A percentile compares a stretch with the other conserved stretches of the same genome.
phyloP scores from a whole-genome alignment of 2,888 invertebrate species.

The Eristalinus sepulchralis region DNA sequence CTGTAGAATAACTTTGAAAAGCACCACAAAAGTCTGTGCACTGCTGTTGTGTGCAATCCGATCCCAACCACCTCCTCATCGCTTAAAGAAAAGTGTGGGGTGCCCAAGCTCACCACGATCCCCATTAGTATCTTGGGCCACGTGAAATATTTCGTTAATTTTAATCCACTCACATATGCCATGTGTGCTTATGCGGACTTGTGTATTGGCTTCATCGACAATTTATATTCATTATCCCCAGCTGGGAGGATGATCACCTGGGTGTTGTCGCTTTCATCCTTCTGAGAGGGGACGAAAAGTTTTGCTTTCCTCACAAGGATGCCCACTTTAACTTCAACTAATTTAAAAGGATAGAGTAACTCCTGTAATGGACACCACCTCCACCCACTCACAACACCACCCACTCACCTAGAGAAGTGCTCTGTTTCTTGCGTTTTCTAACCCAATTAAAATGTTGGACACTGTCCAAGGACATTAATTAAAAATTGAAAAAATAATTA shows the following conservation, averaged over 20 bases:
- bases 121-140: slow-evolving; percentile 33
- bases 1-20: slow-evolving; percentile 38
- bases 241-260: not conserved
- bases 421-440: slow-evolving; percentile 41
- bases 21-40: slow-evolving; percentile 38
- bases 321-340: slow-evolving; percentile 6
- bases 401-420: not conserved
- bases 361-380: not conserved
- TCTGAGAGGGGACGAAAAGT: not conserved
- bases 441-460: slow-evolving; percentile 65
- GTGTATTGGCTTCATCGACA: slow-evolving; percentile 16
- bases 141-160: slow-evolving; percentile 56
- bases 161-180: slow-evolving; percentile 35
- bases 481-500: slow-evolving; percentile 64
- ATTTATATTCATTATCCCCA: slow-evolving; percentile 38
- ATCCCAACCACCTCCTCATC: no score
- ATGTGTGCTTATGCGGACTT: slow-evolving; percentile 26
- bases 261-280: not conserved
- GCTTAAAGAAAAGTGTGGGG: no score
- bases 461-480: slow-evolving; percentile 66
- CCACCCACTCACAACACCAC: not conserved
- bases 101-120: slow-evolving; percentile 20
- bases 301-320: not conserved
- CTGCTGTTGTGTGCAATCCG: not conserved
- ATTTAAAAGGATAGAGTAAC: slow-evolving; percentile 19